Base-by-base conservation (phyloP, 2,797 vertebrate species). In the Scomberomorus guttatus region DNA sequence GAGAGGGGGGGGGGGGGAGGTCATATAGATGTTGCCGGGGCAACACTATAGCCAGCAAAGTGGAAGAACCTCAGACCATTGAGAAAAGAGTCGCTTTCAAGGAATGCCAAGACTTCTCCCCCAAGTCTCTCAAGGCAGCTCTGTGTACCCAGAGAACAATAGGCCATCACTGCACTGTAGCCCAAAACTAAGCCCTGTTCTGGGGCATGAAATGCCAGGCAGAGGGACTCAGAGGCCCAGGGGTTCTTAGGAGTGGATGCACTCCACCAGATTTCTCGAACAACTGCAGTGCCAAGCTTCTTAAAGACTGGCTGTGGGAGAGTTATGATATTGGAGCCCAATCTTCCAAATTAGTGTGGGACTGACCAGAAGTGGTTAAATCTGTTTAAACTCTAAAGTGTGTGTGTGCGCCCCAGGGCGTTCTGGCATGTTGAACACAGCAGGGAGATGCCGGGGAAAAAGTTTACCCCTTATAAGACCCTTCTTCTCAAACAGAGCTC, bases 81-180 rank as follows among this genome's bases (percentile, higher is more conserved):
- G 69, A 89, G 76, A 71, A 72, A 79, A 82, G 65, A 81, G 83
- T 42, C 7, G 50, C 83, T 89, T 92, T 88, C 68, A 78, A 84
- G 77, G 85, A 93, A 91, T 93, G 85, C 84, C 79, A 85, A 87
- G 84, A 67, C 74, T 48, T 34, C 37, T 83, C 84, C 86, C 64
- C 69, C 48, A 42, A 61, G 56, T 50, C 72, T 82, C 81, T 88
- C 39, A 80, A 84, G 66, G 76, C 62, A 76, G 34, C 83, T 75
- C 74, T 74, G 69, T 88, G 77, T 73, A 84, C 79, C 76, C 68
- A 75, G 60, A 82, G 90, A 92, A 94, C 90, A 94, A 94, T 84
- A 75, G 55, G 61, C 78, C 84, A 64, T 86, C 75, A 22, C 76
- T 88, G 66, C 82, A 58, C 73, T 46, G 55, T 13, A 74, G 75